Base-by-base conservation (phyloP, 2,797 vertebrate species). In the Mus minutoides region DNA sequence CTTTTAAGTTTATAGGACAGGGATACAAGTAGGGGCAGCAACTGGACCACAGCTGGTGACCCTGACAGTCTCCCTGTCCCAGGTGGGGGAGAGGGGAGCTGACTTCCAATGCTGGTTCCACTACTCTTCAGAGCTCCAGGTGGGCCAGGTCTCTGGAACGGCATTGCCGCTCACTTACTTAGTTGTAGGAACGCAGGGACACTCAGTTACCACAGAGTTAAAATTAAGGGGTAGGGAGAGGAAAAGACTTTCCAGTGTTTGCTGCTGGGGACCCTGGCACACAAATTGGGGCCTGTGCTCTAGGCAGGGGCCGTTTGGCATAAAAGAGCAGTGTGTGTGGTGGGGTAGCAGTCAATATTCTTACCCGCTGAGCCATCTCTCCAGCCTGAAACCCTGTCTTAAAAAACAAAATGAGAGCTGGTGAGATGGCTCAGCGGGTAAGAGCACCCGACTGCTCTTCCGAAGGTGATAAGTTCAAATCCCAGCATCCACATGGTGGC, bases 251-350 rank as follows among this genome's bases (percentile, higher is more conserved):
- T 98, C 97, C 97, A 98, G 97, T 97, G 97, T 98, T 97, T 97
- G 97, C 97, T 97, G 97, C 96, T 97, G 90, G 95, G 97, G 87
- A 95, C 97, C 97, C 97, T 83, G 2, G 92, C 91, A 94, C 94
- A 94, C 92, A 94, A 88, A 88, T 60, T 89, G 92, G 92, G 75
- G 83, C 86, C 96, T 94, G 73, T 97, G 90, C 56, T 93, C 93
- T 94, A 83, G 96, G 88, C 93, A 88, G 94, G 95, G 97, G 95
- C 97, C 71, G 0, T 97, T 95, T 98, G 96, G 96, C 97, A 97
- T 97, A 92, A 90, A 88, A 97, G 93, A 97, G 97, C 97, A 98
- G 97, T n/a, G n/a, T n/a, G n/a, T n/a, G n/a, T n/a, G n/a, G n/a
- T n/a, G n/a, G n/a, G n/a, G n/a, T n/a, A n/a, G n/a, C n/a, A n/a